Base-by-base conservation (phyloP, 2,113 vertebrate species). In the Pygoscelis adeliae region DNA sequence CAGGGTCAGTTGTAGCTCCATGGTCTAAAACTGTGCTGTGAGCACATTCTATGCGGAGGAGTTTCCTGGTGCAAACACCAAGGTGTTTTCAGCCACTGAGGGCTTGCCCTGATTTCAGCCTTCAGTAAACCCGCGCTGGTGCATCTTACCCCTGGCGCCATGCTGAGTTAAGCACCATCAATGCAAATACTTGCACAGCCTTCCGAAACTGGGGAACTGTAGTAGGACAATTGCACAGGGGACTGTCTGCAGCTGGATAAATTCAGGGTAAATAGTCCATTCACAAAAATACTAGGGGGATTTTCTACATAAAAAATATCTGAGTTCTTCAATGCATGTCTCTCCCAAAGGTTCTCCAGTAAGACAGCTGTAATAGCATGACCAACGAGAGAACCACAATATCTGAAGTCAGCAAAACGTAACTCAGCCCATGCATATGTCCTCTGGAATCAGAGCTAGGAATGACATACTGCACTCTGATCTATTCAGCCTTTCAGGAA, bases 401-500 rank as follows among this genome's bases (percentile, higher is more conserved):
- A 38, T 34, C 36, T 55, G 38, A 84, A 74, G 52, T 59, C n/a
- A 84, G 65, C 5, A 89, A 89, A 87, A 56, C 15, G 15, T 21
- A 74, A 70, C n/a, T 70, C 34, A 55, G 21, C 5, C 17, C 23
- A 50, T 13, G 5, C 2, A 0, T 29, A 66, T 9, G 23, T 50
- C 9, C 17, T 38, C 52, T 59, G 27, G 55, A 84, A 83, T 66
- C 40, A 58, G 40, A 82, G 23, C 12, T 46, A 65, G 36, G 49
- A 92, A 58, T 42, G 3, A 32, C 20, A 42, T 18, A 40, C 10
- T 52, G 25, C 32, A 65, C 20, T 89, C 86, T 91, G 34, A 89
- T 65, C 42, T 36, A 62, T 83, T 83, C 80, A 96, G 40, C n/a
- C 16, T 82, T 92, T 93, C 52, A 96, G 81, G 96, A 95, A 87